Conservation (phyloP, 2,888 invertebrate genomes). For the Protodeltote pygarga region DNA sequence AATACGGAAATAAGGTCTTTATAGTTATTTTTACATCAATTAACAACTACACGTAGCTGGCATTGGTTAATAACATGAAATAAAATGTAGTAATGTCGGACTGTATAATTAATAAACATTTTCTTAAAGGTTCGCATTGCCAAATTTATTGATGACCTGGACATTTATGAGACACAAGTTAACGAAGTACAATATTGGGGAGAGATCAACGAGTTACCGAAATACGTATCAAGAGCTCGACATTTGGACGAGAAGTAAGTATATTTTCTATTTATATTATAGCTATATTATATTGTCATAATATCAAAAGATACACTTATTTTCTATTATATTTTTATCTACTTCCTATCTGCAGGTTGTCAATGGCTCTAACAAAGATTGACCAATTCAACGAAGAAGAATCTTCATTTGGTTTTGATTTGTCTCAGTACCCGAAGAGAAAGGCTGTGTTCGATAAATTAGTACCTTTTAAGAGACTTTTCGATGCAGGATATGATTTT, state of each 20-base stretch:
- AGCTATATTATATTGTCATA: too few relatives aligned
- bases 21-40: too few relatives aligned
- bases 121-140: conserved; percentile 88
- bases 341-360: conserved; percentile 82
- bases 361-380: conserved; percentile 92
- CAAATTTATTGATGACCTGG: conserved; percentile 93
- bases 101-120: background rate
- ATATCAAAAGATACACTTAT: background rate
- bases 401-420: conserved; percentile 94
- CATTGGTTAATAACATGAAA: too few relatives aligned
- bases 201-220: conserved; percentile 92
- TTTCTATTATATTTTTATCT: too few relatives aligned
- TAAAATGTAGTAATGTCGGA: too few relatives aligned
- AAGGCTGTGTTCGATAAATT: conserved; percentile 93
- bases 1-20: too few relatives aligned
- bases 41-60: too few relatives aligned
- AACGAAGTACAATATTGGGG: conserved; percentile 96
- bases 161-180: conserved; percentile 92
- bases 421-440: conserved; percentile 95
- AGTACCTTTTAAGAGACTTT: conserved; percentile 94
- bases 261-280: background rate
- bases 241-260: conserved; percentile 90
- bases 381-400: conserved; percentile 97
- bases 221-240: conserved; percentile 94
- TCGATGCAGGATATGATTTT: conserved; percentile 96